Conservation (phyloP, 2,113 vertebrate species). For the Speoplatyrhinus poulsoni region DNA sequence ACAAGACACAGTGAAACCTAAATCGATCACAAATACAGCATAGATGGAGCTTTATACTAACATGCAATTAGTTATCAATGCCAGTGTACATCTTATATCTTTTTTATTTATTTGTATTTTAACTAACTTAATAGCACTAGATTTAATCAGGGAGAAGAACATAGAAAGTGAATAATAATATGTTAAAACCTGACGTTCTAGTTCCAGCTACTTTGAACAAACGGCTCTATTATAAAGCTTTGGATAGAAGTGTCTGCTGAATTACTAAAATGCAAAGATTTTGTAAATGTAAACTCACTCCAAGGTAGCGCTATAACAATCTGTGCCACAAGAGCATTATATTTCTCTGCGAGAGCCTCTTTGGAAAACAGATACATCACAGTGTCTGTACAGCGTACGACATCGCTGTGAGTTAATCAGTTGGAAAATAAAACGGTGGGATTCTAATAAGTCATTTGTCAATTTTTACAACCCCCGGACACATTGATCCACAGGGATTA, state of each 20-base stretch:
- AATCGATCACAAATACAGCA: constrained; percentile 22
- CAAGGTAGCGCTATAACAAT: too few species aligned
- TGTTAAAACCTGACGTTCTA: background rate
- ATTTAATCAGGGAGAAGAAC: too few species aligned
- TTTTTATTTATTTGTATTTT: constrained; percentile 10
- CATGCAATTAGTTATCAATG: constrained; percentile 15
- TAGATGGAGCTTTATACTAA: background rate
- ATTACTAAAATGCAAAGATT: background rate
- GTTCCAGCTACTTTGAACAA: background rate
- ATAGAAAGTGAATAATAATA: too few species aligned
- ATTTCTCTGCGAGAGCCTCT: constrained; percentile 32
- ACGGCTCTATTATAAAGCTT: background rate
- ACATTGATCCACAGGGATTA: constrained; percentile 80
- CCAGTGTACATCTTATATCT: constrained; percentile 1
- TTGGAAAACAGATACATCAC: constrained; percentile 77
- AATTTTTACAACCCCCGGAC: constrained; percentile 81
- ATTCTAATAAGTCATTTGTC: constrained; percentile 85
- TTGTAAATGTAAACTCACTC: too few species aligned
- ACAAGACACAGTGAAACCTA: constrained; percentile 8
- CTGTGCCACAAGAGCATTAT: constrained; percentile 22
- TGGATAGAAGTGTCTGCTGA: constrained; percentile 3
- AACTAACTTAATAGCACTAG: background rate
- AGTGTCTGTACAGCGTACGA: constrained; percentile 71
- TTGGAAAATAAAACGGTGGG: constrained; percentile 80
- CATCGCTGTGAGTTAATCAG: constrained; percentile 79